Evolutionary conservation across 2,113 vertebrate genomes (phyloP).

Genomic region (Rattus rattus): DNA sequence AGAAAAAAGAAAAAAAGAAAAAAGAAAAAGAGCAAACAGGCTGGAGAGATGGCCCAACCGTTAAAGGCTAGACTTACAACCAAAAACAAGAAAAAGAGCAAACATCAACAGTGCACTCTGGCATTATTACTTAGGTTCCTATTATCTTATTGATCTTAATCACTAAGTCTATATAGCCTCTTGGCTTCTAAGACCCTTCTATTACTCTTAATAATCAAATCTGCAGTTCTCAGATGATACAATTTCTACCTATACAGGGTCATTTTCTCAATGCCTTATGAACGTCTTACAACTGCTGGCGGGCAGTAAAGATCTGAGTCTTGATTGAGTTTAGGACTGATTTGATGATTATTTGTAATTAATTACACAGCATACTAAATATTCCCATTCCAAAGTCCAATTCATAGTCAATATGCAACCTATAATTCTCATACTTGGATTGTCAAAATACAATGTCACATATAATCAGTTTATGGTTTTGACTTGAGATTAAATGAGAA

Average conservation of each 20-base stretch:
- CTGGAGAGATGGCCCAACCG: no score
- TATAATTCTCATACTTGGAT: not conserved
- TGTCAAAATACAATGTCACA: not conserved
- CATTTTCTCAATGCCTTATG: not conserved
- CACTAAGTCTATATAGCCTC: not conserved
- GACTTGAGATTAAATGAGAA: not conserved
- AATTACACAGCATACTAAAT: constrained; percentile 1
- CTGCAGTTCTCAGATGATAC: not conserved
- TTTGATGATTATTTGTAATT: constrained; percentile 15
- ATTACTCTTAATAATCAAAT: not conserved
- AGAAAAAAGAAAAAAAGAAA: not conserved
- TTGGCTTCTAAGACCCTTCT: not conserved
- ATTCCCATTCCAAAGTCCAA: not conserved
- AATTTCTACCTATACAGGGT: not conserved
- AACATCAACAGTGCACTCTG: not conserved
- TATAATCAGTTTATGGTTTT: not conserved
- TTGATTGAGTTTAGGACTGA: not conserved
- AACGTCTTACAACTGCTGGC: not conserved
- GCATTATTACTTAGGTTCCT: not conserved
- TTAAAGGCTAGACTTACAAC: no score
- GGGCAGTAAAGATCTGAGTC: not conserved
- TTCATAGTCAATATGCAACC: not conserved
- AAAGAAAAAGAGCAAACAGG: not conserved
- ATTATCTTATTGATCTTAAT: not conserved
- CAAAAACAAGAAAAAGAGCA: not conserved